A percentile compares a stretch with the other conserved stretches of the same genome.
phyloP scores from a whole-genome alignment of 2,888 invertebrate species.

The Platypus cylindrus region DNA sequence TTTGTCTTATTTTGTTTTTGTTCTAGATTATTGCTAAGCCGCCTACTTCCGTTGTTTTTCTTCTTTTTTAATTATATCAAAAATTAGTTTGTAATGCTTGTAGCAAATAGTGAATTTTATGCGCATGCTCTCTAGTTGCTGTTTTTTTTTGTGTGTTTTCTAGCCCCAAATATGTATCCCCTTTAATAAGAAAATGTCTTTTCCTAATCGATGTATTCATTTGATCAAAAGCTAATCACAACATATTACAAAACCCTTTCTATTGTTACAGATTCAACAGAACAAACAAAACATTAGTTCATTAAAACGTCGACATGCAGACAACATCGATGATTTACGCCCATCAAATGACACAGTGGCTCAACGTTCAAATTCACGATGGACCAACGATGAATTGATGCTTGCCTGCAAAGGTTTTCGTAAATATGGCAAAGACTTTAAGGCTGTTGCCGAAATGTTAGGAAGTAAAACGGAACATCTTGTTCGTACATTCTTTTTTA shows the following conservation, averaged over 20 bases:
- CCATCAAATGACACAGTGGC: constrained; percentile 28
- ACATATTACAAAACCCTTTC: constrained; percentile 2
- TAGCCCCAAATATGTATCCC: too few relatives aligned
- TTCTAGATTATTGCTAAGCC: too few relatives aligned
- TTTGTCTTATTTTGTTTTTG: too few relatives aligned
- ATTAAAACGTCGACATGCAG: constrained; percentile 62
- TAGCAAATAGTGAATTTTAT: too few relatives aligned
- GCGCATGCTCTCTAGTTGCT: constrained; percentile 3
- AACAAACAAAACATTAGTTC: constrained; percentile 87
- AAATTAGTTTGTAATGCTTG: too few relatives aligned
- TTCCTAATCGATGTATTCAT: background rate
- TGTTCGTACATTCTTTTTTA: constrained; percentile 81
- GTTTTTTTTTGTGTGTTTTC: constrained; percentile 8
- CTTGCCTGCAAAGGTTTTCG: constrained; percentile 49
- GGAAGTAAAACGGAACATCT: constrained; percentile 93
- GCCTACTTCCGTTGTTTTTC: too few relatives aligned
- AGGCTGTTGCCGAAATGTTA: constrained; percentile 87
- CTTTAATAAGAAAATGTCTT: too few relatives aligned
- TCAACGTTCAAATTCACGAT: constrained; percentile 60
- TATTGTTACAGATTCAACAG: constrained; percentile 68
- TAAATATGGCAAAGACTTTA: constrained; percentile 77
- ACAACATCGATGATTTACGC: constrained; percentile 34
- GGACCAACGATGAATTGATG: constrained; percentile 86
- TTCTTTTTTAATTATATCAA: too few relatives aligned
- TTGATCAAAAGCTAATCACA: background rate